Evolutionary conservation across 1,140 invertebrate species (phyloP), one percentile per base, ranked within the genome.

Genomic region (Dreissena rostriformis): DNA sequence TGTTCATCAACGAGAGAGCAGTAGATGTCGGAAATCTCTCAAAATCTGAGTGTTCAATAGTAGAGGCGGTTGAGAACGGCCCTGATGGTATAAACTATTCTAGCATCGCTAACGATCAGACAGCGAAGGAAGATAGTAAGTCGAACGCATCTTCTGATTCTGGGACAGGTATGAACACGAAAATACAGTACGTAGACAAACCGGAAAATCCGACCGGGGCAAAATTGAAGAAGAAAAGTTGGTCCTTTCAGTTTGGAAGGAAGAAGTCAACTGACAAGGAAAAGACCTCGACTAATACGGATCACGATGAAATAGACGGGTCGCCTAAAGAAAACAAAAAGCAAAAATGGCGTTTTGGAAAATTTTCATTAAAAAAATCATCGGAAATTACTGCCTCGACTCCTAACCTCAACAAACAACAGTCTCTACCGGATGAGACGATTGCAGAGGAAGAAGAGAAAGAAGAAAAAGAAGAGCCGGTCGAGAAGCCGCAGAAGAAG

Each of bases 141-240:
- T 79, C 77, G 19, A 70, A 22, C 29, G 53, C 57, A 28, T 79
- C 77, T 1, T 68, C 65, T 19, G 77, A 79, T 68, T 79, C 77
- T 55, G 77, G 63, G 11, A 65, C 72, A 66, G 70, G 70, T 19
- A 63, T 71, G 63, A 72, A 63, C 11, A 39, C 72, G 5, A 74
- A 72, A 81, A 19, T 66, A 19, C 74, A 57, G 29, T 67, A 39
- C 19, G 55, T 68, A 49, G 80, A 82, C n/a, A 39, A 75, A 29
- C 15, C 49, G 8, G 12, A 51, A 29, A 52, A 28, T 49, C 55
- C 71, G 8, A 61, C 74, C 5, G 49, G 51, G 17, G 29, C 72
- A 12, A 82, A 82, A 11, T 24, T 82, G 6, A 82, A 82, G 52
- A 74, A 75, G 55, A 82, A 82, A 65, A 82, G 80, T 57, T 82